phyloP scores from a whole-genome alignment of 2,113 vertebrate genomes.

The Lepidothrix coronata region DNA sequence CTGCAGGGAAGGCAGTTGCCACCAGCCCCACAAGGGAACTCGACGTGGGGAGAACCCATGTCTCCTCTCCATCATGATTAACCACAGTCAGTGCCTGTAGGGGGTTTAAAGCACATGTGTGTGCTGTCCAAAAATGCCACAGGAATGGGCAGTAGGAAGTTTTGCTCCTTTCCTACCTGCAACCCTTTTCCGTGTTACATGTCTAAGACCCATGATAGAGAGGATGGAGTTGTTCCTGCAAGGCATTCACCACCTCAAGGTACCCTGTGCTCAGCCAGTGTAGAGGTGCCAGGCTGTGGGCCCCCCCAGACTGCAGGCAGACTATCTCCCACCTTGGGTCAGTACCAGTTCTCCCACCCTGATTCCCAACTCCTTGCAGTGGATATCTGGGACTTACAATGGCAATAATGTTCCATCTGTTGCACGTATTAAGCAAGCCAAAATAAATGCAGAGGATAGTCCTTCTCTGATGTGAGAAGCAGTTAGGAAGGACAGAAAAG shows the following conservation, averaged over 20 bases:
- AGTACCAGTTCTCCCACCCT: neutral
- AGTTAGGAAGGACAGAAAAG: neutral
- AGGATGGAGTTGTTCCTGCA: neutral
- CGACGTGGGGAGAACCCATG: neutral
- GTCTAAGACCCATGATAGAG: neutral
- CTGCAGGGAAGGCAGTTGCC: neutral
- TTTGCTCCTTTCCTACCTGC: neutral
- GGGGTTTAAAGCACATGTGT: accelerated
- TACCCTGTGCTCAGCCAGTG: accelerated
- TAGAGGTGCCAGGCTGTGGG: neutral
- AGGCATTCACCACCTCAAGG: neutral
- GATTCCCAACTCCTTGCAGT: neutral
- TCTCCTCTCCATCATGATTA: neutral
- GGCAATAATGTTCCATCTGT: neutral
- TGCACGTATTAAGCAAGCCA: neutral
- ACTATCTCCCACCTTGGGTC: neutral
- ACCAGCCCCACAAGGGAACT: neutral
- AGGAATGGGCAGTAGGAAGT: neutral
- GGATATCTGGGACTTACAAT: neutral
- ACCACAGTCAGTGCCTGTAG: neutral
- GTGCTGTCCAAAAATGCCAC: neutral
- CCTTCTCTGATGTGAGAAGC: neutral
- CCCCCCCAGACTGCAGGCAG: neutral
- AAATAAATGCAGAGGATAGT: neutral
- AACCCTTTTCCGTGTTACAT: accelerated